Evolutionary conservation across 2,797 vertebrate genomes (phyloP), one percentile per base, ranked within the genome.

Genomic region (Pagetopsis macropterus): DNA sequence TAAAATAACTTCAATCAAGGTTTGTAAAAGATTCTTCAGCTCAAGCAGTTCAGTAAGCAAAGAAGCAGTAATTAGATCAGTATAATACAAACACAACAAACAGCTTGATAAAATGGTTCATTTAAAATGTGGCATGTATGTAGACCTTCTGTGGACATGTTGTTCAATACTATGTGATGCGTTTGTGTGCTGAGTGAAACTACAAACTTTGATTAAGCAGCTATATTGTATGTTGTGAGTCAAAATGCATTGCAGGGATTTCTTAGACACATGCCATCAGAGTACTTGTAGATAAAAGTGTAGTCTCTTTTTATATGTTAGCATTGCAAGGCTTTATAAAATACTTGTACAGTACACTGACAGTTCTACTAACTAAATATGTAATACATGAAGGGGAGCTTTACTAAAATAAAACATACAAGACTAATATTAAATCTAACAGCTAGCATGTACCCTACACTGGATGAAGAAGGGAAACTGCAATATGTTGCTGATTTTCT

Each of bases 191-290:
- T 57, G 21, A 71, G 15, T 33, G 11, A n/a, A 37, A 46, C 4
- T 16, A 9, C 5, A 37, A 17, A 23, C 13, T 65, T 63, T 7
- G n/a, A 9, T 21, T 17, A 71, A 58, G 15, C 82, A 51, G 33
- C 31, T 67, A 27, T 17, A 44, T 19, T 51, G 37, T 46, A 31
- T 58, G 9, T 14, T 65, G 13, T 16, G 3, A 41, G 43, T 41
- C 37, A 66, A 63, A 81, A 54, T 70, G 72, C 44, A 69, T 19
- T 59, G 56, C 48, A 64, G 59, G 64, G 31, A 60, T 68, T 60
- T 62, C 27, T 76, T 17, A 43, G n/a, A 74, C 31, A 23, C 52
- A 64, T 61, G 75, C 64, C 10, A 17, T 57, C 10, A 40, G 43
- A 23, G 52, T 52, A n/a, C 45, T 15, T 56, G 49, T n/a, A 70